These are phyloP conservation scores for Anguilla rostrata DNA, from an alignment of 2,113 vertebrate genomes.

Conservation along the genomic window DNA sequence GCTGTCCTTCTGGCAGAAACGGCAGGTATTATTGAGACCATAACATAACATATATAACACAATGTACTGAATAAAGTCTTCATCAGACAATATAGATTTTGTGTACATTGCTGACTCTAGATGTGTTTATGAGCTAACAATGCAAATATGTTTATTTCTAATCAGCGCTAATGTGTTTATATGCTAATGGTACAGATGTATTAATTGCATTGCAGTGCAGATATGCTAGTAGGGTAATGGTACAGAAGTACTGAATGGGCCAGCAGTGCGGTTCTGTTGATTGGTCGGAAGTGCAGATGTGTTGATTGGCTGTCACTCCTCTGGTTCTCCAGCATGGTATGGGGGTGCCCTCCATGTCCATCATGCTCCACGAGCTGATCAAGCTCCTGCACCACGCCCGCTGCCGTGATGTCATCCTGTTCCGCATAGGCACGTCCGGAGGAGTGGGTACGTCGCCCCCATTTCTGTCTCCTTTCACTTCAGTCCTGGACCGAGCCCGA, in stretches of 20 bases:
- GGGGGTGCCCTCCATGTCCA: slow-evolving; percentile 86
- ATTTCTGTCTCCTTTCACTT: not conserved
- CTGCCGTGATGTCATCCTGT: slow-evolving; percentile 78
- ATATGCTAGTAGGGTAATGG: not conserved
- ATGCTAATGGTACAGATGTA: not conserved
- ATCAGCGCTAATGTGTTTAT: no score
- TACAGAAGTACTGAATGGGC: not conserved
- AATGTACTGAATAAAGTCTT: not conserved
- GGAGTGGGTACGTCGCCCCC: slow-evolving; percentile 73
- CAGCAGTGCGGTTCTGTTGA: not conserved
- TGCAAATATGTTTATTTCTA: no score
- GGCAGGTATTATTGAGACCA: no score
- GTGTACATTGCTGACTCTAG: no score
- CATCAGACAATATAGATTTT: not conserved
- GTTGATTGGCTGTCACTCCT: slow-evolving; percentile 2
- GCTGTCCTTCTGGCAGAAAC: no score
- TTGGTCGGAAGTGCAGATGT: not conserved
- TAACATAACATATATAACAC: no score
- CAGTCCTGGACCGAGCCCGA: not conserved
- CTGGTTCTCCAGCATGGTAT: slow-evolving; percentile 74
- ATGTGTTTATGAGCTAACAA: not conserved
- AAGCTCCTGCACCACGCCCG: slow-evolving; percentile 83
- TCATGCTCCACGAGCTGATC: slow-evolving; percentile 88
- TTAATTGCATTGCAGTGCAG: not conserved
- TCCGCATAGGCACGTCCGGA: slow-evolving; percentile 81